Conservation (phyloP, 2,113 vertebrate species). For the Eudyptes chrysolophus region DNA sequence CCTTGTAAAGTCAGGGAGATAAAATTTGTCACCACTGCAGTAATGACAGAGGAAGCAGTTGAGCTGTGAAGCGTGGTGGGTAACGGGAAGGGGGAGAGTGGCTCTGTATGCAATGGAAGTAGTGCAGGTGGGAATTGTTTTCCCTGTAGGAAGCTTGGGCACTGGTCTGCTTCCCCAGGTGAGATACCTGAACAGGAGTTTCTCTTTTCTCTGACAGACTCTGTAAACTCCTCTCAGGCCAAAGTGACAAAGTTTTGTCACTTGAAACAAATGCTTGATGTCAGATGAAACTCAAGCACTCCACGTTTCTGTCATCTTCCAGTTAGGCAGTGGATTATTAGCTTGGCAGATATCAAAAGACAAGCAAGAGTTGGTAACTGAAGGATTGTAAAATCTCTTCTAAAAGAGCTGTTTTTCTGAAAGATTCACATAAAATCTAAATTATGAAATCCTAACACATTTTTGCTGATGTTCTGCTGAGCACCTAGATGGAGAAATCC, state of each 20-base stretch:
- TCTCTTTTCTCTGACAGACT: neutral
- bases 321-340: neutral
- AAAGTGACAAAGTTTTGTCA: neutral
- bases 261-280: neutral
- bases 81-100: accelerated
- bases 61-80: accelerated
- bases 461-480: neutral
- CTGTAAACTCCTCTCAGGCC: neutral
- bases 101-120: too few relatives aligned
- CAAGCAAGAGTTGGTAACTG: neutral
- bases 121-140: neutral
- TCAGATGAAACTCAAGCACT: neutral
- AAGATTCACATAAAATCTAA: neutral
- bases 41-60: neutral
- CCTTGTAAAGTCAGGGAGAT: neutral
- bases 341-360: neutral
- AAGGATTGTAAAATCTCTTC: neutral
- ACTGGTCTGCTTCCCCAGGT: neutral
- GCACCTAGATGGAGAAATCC: neutral
- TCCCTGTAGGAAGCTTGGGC: neutral
- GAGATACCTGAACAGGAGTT: neutral
- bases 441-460: neutral
- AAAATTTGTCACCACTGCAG: neutral
- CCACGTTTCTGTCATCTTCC: neutral
- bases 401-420: neutral